These are phyloP conservation scores for Nomada hirtipes DNA, from an alignment of 2,888 invertebrate genomes.

Conservation along the genomic window DNA sequence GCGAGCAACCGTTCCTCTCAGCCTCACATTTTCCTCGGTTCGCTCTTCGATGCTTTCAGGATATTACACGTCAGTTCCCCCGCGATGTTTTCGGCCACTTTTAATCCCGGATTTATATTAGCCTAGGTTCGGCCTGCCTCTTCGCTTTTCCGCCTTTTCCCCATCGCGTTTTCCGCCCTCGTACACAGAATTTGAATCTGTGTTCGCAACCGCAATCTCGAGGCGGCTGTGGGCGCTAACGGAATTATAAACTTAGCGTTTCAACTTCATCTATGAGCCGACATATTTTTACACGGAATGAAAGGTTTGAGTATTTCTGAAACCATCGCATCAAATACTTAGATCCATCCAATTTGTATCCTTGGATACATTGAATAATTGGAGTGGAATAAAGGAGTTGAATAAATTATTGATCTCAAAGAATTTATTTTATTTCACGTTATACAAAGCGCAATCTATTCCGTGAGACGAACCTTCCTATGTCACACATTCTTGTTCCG, in stretches of 20 bases:
- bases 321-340: too few species aligned
- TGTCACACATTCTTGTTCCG: too few species aligned
- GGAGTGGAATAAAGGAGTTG: too few species aligned
- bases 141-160: constrained; percentile 32
- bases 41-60: constrained; percentile 68
- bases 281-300: too few species aligned
- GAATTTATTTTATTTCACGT: too few species aligned
- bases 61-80: constrained; percentile 66
- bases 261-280: too few species aligned
- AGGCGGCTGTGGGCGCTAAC: constrained; percentile 27
- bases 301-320: too few species aligned
- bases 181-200: constrained; percentile 24
- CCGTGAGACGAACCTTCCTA: too few species aligned
- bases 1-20: constrained; percentile 24
- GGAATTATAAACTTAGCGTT: constrained; percentile 5
- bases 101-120: constrained; percentile 72
- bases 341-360: too few species aligned
- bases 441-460: too few species aligned
- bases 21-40: constrained; percentile 38
- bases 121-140: constrained; percentile 17
- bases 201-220: constrained; percentile 30
- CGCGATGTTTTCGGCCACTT: constrained; percentile 65
- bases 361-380: too few species aligned
- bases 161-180: constrained; percentile 22
- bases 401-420: too few species aligned